Evolutionary conservation across 35 echinoderm and acorn worm species (phyloP).

Genomic region (Ophioderma brevispina): DNA sequence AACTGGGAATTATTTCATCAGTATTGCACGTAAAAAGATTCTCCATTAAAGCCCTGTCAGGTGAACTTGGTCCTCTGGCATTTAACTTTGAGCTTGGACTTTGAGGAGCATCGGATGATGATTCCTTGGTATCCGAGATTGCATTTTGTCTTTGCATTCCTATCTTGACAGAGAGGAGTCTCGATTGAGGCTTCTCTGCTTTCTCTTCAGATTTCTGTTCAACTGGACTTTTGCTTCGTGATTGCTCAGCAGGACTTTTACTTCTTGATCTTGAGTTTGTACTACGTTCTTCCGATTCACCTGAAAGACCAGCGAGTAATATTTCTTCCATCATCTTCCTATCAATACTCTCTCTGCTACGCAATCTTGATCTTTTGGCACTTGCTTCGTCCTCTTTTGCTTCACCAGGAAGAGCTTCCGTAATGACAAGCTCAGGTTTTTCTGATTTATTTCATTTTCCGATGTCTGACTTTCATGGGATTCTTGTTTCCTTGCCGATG

Average conservation of each 20-base stretch:
- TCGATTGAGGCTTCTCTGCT: neutral
- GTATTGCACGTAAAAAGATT: neutral
- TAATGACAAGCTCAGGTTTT: neutral
- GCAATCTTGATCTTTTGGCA: neutral
- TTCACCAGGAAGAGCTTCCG: slow-evolving; percentile 14
- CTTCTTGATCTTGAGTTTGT: neutral
- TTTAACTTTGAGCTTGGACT: neutral
- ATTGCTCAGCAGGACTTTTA: neutral
- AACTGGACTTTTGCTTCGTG: neutral
- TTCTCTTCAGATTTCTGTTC: neutral
- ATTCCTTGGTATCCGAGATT: neutral
- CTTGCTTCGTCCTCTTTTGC: neutral
- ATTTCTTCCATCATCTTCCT: slow-evolving; percentile 78
- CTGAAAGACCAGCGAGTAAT: slow-evolving; percentile 52
- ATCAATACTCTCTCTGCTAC: slow-evolving; percentile 10
- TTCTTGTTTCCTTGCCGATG: neutral
- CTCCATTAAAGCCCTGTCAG: neutral
- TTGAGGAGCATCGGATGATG: neutral
- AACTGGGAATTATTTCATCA: neutral
- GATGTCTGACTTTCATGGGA: neutral
- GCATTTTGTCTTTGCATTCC: neutral
- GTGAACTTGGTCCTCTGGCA: neutral
- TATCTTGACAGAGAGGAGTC: neutral
- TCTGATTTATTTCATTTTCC: neutral
- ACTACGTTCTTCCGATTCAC: neutral